Percentiles rank a stretch among this genome's conserved stretches.
Evolutionary conservation across 2,888 invertebrate species (phyloP).

Genomic region (Argynnis bischoffii): DNA sequence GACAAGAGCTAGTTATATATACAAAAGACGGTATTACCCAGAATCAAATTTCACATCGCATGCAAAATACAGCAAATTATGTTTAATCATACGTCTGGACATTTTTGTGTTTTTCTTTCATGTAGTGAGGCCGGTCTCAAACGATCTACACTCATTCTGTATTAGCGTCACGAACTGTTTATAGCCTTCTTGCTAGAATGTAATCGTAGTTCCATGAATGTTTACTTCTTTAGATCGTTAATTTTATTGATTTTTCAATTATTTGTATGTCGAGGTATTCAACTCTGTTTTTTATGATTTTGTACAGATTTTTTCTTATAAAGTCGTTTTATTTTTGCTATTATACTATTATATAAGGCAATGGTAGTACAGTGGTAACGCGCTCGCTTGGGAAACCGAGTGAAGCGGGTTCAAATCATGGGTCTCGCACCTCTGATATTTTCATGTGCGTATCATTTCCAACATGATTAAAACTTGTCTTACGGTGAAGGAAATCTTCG

Average conservation of each 20-base stretch:
- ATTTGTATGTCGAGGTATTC: background rate
- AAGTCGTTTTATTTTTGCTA: too few species aligned
- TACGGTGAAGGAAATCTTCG: too few species aligned
- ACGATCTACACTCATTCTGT: constrained; percentile 2
- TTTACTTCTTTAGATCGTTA: background rate
- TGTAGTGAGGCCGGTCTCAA: background rate
- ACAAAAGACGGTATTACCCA: constrained; percentile 45
- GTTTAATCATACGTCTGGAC: constrained; percentile 58
- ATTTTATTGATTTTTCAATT: background rate
- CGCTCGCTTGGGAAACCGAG: too few species aligned
- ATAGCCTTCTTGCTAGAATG: constrained; percentile 4
- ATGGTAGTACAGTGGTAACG: too few species aligned
- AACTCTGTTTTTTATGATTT: too few species aligned
- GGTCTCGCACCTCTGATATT: too few species aligned
- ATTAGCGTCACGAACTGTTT: constrained; percentile 19
- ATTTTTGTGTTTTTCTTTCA: constrained; percentile 40
- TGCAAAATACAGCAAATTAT: constrained; percentile 52
- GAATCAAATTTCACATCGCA: constrained; percentile 43
- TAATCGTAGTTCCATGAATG: background rate
- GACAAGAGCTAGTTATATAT: too few species aligned
- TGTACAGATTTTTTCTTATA: too few species aligned
- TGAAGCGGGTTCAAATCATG: too few species aligned
- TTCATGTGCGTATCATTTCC: too few species aligned
- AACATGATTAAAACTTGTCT: too few species aligned
- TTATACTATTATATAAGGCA: too few species aligned